Evolutionary conservation across 1,140 invertebrate species (phyloP), one percentile per base, ranked within the genome.

Genomic region (Panagrolaimus sp.): DNA sequence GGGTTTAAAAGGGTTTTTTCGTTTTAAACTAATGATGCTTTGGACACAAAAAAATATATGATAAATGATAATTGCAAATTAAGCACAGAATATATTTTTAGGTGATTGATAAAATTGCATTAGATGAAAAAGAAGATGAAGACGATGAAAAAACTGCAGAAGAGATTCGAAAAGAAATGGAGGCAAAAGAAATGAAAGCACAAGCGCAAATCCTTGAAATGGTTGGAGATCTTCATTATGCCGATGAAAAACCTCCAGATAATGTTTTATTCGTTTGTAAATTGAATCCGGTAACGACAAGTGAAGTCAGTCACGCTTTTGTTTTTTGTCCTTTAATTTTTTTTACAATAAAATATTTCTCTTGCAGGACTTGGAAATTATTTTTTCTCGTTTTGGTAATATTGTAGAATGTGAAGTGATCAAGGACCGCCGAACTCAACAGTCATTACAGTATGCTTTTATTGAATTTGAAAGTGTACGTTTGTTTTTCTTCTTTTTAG

Each of bases 241-340:
- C 91, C 47, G 95, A 99, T 52, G 91, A 96, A 82, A 93, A 92
- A 24, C 96, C 96, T 0, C 94, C 95, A 9, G 96, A 99, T 86
- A 98, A 98, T 87, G 94, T 99, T 12, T 85, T 99, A 0, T 99
- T 99, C 86, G 92, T 99, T 8, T 99, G 96, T 85, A 99, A 99
- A 87, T 85, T 99, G n/a, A 99, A 99, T 87, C 94, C 96, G 32
- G 94, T 98, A 0, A 99, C 96, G 4, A 94, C 89, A 44, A 94
- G 96, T 84, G 94, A 98, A 76, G 26, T 38, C 28, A 38, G 43
- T 67, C 43, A 32, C 17, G n/a, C 47, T 15, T 45, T 15, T 68
- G 15, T 44, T 28, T 64, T 63, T n/a, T 17, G 32, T 38, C 32
- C 32, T 38, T 38, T 38, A 4, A 38, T 4, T 7, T 38, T 38